Base-by-base conservation (phyloP, 2,113 vertebrate species). In the Gallinago paraguaiae region DNA sequence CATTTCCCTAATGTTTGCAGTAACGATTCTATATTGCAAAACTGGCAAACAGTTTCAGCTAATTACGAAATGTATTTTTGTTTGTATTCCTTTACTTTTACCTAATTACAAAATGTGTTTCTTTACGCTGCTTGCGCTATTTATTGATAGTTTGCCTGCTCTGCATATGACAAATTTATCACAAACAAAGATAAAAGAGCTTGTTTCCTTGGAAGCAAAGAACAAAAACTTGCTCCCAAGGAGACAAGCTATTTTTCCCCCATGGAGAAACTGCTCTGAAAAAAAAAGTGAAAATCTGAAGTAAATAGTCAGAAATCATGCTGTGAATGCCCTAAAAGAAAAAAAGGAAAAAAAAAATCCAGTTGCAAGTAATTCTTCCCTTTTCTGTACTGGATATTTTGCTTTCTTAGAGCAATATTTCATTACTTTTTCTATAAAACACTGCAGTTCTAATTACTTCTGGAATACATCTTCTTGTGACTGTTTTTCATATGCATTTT, bases 111-210 rank as follows among this genome's bases (percentile, higher is more conserved):
- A 93, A 90, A 92, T 92, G 92, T 92, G 81, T 95, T 93, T 96
- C 87, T 81, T 86, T 97, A 84, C 69, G 9, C 39, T 87, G 39
- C 57, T 92, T 89, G 31, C 94, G 90, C 84, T 97, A 88, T 96
- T 96, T 97, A 88, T 91, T 97, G 74, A 84, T 95, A 86, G 92
- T 95, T 96, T 94, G 64, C 82, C 87, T 51, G 91, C 89, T 95
- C 71, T 92, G 56, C 92, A 93, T 93, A 86, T 97, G 89, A 97
- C 86, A 95, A 90, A 93, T 96, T 96, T 96, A 86, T 95, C 84
- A 94, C 78, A 78, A 93, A 35, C 81, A 90, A 97, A 97, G 93
- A 95, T 96, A 96, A 98, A 97, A 97, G 93, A 97, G 92, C 67
- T 96, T 94, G 69, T 95, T 97, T 97, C 85, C 93, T 98, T 97